phyloP scores from a whole-genome alignment of 2,888 invertebrate genomes.

The Synanthedon myopaeformis region DNA sequence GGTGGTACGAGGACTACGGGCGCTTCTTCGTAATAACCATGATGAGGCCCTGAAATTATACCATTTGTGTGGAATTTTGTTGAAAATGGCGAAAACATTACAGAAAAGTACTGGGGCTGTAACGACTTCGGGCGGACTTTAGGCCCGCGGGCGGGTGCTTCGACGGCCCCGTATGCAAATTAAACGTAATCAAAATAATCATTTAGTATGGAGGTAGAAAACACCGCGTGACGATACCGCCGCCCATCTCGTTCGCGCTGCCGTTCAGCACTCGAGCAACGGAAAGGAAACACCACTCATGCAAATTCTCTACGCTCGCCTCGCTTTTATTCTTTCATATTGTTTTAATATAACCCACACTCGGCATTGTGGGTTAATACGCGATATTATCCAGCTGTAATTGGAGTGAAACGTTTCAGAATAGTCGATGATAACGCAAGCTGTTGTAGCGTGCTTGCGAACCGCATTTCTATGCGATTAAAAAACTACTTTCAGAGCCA shows the following conservation, averaged over 20 bases:
- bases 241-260: slow-evolving; percentile 37
- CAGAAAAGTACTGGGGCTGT: slow-evolving; percentile 68
- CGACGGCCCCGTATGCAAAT: slow-evolving; percentile 61
- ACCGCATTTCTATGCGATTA: no score
- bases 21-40: slow-evolving; percentile 67
- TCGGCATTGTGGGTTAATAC: slow-evolving; percentile 51
- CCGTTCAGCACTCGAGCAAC: slow-evolving; percentile 12
- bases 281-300: slow-evolving; percentile 47
- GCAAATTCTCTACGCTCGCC: slow-evolving; percentile 53
- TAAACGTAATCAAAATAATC: slow-evolving; percentile 70
- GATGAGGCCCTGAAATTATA: slow-evolving; percentile 67
- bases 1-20: slow-evolving; percentile 51
- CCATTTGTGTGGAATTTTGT: slow-evolving; percentile 69
- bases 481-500: no score
- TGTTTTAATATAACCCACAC: slow-evolving; percentile 51
- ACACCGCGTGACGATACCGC: slow-evolving; percentile 19
- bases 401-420: slow-evolving; percentile 53
- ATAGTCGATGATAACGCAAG: slow-evolving; percentile 6
- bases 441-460: neutral
- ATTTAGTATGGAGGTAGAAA: slow-evolving; percentile 46
- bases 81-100: slow-evolving; percentile 71
- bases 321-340: slow-evolving; percentile 58
- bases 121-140: slow-evolving; percentile 44
- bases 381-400: slow-evolving; percentile 44
- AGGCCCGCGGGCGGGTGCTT: slow-evolving; percentile 39